Base-by-base conservation (phyloP, 2,888 invertebrate genomes). In the Sminthurides aquaticus region DNA sequence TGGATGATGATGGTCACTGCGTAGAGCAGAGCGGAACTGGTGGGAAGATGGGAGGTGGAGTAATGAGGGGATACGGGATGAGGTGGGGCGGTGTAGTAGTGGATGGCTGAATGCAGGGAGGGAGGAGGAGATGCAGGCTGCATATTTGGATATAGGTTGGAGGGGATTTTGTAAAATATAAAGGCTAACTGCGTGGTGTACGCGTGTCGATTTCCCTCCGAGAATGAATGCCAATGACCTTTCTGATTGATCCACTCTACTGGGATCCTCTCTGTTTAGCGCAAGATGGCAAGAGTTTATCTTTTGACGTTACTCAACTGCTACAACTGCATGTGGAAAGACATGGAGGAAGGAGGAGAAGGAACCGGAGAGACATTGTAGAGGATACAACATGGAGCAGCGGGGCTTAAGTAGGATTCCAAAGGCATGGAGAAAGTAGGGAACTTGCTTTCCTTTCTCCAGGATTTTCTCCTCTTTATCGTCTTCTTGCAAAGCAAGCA, bases 201-300 rank as follows among this genome's bases (percentile, higher is more conserved):
- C 70, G 70, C 67, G 70, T 69, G 70, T 70, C 70, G 67, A 69
- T 69, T 67, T 65, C 64, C 60, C 62, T 43, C 66, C 58, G 64
- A 69, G 68, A 62, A 68, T 68, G 68, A 69, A 72, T 70, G 72
- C 70, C 72, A 72, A 72, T 72, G 72, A 72, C 72, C 72, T 66
- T 70, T 72, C 63, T 70, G 70, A 72, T 72, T 70, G 72, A 72
- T 72, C 72, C 68, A 62, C 28, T 62, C 18, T 52, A 8, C 20
- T 8, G 52, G 57, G 56, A 54, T 49, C 56, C 49, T 62, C 57
- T 55, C 57, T 62, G 49, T 58, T 64, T 58, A 52, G 58, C 64
- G 58, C 58, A 59, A 64, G 64, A 64, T 64, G 64, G 64, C 58
- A 59, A 64, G 54, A 34, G n/a, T n/a, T n/a, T n/a, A n/a, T n/a